Evolutionary conservation across 2,888 invertebrate genomes (phyloP), one percentile per base, ranked within the genome.

Genomic region (Machimus atricapillus): DNA sequence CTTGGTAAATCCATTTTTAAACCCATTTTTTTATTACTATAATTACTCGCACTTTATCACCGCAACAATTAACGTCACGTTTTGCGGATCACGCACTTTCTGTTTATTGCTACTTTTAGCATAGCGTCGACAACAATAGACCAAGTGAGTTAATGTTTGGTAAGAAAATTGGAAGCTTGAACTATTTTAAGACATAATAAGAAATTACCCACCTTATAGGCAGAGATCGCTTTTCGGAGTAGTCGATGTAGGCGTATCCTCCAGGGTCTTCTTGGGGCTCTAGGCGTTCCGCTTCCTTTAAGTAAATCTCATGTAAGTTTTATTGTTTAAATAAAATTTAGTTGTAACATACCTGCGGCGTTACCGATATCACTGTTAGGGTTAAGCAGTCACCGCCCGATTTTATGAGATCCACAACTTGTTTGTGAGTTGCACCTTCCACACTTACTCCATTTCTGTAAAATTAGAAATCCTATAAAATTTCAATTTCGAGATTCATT

Each of bases 341-440:
- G 85, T n/a, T 56, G 8, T 9, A 87, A 90, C 90, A 93, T 93
- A 97, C 97, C 94, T 97, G 96, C 89, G 96, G 97, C 89, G 98
- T 97, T 88, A 98, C 98, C 88, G 98, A 98, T 91, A 98, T 98
- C 89, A 99, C 99, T 88, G 99, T 98, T 87, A 99, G 95, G 34
- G 97, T 98, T 89, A 99, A 94, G 89, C 97, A 97, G 93, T 99
- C 99, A 23, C 99, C 99, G 2, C 99, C 99, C 16, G 99, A 98
- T 93, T 99, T 99, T 91, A 99, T 99, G 90, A 99, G 95, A 93
- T 99, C 99, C 76, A 99, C 99, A 89, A 99, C 99, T 94, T 99
- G 99, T 91, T 99, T 98, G 93, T 99, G 99, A 66, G 99, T 99
- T n/a, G 99, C 96, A 82, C 99, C 99, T 94, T 99, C 99, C 16